These are phyloP conservation scores for Sorex araneus DNA, from an alignment of 2,113 vertebrate genomes.

Conservation along the genomic window DNA sequence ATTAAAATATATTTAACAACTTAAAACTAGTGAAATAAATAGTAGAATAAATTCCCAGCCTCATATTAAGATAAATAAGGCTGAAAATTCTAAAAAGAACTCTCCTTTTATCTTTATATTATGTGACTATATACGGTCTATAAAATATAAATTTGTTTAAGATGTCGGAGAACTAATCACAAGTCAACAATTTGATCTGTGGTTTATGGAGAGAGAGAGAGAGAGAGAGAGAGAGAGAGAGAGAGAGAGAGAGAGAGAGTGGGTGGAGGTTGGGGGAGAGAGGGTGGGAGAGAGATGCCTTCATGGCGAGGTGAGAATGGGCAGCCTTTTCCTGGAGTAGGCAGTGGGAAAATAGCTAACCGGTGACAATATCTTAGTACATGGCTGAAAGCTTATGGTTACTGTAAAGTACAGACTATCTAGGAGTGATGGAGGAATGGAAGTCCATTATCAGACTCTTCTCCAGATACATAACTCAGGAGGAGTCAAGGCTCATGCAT, in stretches of 20 bases:
- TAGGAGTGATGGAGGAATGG: not conserved
- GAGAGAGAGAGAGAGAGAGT: no score
- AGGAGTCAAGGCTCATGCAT: not conserved
- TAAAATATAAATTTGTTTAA: not conserved
- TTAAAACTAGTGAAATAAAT: not conserved
- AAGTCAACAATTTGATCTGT: not conserved
- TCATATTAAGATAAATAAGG: not conserved
- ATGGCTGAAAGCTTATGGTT: not conserved
- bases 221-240: no score
- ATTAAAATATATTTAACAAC: not conserved
- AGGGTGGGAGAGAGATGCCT: not conserved
- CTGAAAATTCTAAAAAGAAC: not conserved
- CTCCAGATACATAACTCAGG: not conserved
- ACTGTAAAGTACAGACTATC: not conserved
- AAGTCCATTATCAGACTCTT: not conserved
- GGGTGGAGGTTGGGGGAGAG: no score
- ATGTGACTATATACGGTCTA: not conserved
- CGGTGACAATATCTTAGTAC: not conserved
- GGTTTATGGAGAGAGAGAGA: not conserved
- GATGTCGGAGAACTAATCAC: not conserved
- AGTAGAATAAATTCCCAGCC: constrained; percentile 11
- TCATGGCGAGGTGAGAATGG: not conserved
- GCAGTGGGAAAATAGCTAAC: not conserved
- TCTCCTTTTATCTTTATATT: not conserved
- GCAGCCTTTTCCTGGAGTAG: not conserved